phyloP scores from a whole-genome alignment of 1,140 invertebrate genomes.

The Calephelis virginiensis region DNA sequence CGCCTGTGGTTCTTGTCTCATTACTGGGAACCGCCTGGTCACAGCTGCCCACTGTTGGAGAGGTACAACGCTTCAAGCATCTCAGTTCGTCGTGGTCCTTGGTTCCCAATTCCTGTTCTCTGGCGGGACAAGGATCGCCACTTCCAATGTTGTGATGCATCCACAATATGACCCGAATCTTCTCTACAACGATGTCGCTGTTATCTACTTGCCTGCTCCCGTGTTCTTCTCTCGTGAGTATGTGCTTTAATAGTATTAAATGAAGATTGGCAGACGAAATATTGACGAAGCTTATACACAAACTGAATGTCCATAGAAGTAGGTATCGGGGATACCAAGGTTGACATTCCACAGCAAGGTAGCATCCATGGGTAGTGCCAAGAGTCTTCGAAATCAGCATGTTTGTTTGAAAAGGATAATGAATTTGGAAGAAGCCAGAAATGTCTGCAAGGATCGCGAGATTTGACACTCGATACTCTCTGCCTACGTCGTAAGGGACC shows the following conservation, averaged over 20 bases:
- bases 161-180: constrained; percentile 30
- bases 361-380: too few species aligned
- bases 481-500: too few species aligned
- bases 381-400: too few species aligned
- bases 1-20: constrained; percentile 42
- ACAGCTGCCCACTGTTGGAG: constrained; percentile 54
- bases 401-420: too few species aligned
- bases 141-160: constrained; percentile 35
- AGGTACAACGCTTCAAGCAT: constrained; percentile 36
- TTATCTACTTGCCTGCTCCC: constrained; percentile 41
- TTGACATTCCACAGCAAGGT: too few species aligned
- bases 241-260: background rate
- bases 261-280: too few species aligned
- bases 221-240: background rate
- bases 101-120: constrained; percentile 38
- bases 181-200: constrained; percentile 40
- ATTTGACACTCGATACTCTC: too few species aligned
- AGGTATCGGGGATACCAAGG: too few species aligned
- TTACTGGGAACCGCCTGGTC: constrained; percentile 34
- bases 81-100: constrained; percentile 36
- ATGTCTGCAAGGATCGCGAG: too few species aligned
- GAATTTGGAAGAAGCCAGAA: too few species aligned
- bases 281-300: too few species aligned
- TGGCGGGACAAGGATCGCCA: constrained; percentile 36
- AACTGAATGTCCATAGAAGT: too few species aligned